Base-by-base conservation (phyloP, 1,140 invertebrate species). In the Drosophila nigromelanica region DNA sequence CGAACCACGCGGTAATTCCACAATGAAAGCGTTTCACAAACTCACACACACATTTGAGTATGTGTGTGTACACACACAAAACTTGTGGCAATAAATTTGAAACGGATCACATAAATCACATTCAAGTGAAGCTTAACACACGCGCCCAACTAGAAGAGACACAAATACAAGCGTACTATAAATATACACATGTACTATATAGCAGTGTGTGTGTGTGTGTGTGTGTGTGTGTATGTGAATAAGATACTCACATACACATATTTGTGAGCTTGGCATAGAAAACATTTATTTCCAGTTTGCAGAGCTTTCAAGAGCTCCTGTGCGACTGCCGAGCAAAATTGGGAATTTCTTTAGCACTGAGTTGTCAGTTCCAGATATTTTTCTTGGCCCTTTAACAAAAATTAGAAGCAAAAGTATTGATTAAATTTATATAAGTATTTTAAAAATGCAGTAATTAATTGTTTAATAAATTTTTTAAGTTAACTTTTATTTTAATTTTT, bases 51-150 rank as follows among this genome's bases (percentile, higher is more conserved):
- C 51, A 50, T 27, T 40, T 21, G 21, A 24, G 21, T 24, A 27
- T 27, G 27, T 21, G 43, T 43, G 62, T 79, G 63, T 69, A 43
- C 60, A 83, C 72, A 78, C 79, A 73, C 83, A 87, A 87, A 87
- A 87, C 68, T 87, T 87, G 76, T 61, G 83, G 83, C 83, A 72
- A 87, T 87, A 87, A 87, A 87, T 87, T 87, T 83, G 21, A 76
- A 83, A 80, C 83, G 83, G 83, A 87, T 87, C 83, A 87, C 83
- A 87, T 87, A 87, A 87, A 87, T 87, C 83, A 87, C 83, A 89
- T 87, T 87, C 83, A 87, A 87, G 83, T 87, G 83, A 87, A 87
- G 83, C 83, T 87, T 87, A 89, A 87, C 83, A 89, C 83, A 89
- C 83, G 83, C 79, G 76, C 79, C 80, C 79, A 89, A 87, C 79